These are phyloP conservation scores for Helicoverpa assulta DNA, from an alignment of 2,888 invertebrate genomes.

Conservation along the genomic window DNA sequence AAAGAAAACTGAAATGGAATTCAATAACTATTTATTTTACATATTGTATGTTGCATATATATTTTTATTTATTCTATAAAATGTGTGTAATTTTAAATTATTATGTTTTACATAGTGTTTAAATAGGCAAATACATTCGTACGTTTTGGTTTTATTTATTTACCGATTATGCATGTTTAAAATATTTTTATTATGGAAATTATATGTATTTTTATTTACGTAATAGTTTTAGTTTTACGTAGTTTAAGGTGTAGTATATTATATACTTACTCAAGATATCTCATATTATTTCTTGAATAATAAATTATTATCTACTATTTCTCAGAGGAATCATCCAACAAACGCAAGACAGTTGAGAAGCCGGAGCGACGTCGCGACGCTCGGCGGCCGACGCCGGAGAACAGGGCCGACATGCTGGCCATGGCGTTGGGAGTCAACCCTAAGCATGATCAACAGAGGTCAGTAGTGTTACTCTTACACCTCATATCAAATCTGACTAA, in stretches of 20 bases:
- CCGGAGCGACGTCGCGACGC: slow-evolving; percentile 46
- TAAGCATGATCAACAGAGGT: slow-evolving; percentile 77
- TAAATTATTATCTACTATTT: neutral
- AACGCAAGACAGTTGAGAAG: slow-evolving; percentile 51
- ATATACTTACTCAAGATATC: too few species aligned
- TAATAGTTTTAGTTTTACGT: too few species aligned
- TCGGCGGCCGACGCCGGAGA: slow-evolving; percentile 57
- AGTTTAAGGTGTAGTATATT: too few species aligned
- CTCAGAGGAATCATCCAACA: slow-evolving; percentile 47
- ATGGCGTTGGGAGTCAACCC: slow-evolving; percentile 89
- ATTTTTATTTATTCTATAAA: neutral
- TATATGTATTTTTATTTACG: too few species aligned
- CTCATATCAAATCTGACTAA: too few species aligned
- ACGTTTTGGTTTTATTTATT: slow-evolving; percentile 1
- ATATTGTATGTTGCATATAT: too few species aligned
- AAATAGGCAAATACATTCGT: neutral
- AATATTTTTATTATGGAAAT: too few species aligned
- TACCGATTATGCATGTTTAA: neutral
- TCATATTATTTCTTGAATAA: neutral
- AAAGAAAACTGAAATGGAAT: too few species aligned
- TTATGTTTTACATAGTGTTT: neutral
- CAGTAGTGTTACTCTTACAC: too few species aligned
- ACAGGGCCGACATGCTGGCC: slow-evolving; percentile 87
- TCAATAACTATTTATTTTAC: neutral
- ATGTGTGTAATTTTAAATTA: neutral